Evolutionary conservation across 23 tunicate genomes (phyloP), one percentile per base, ranked within the genome.

Genomic region (Halocynthia roretzi): DNA sequence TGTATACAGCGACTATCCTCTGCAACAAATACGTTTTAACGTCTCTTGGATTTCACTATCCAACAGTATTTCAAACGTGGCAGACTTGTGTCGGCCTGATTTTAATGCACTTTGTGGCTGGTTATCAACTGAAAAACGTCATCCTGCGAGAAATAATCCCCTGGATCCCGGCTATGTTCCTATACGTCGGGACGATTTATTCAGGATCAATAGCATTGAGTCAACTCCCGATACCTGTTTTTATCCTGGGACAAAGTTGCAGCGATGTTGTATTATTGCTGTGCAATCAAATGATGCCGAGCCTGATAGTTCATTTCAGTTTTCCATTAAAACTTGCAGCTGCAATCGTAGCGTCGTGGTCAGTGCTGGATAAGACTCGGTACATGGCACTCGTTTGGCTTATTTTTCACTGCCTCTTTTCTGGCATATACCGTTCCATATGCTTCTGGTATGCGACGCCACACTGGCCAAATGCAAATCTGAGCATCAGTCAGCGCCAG

Each of bases 21-120:
- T 86, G 92, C 78, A 92, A 92, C 80, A 92, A 92, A 71, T 92
- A 85, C 75, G 98, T 92, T 10, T 70, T 92, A 58, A 86, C 81
- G 44, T 78, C 92, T 6, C 62, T 92, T 61, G 98, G 98, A 6
- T 92, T 92, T 73, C 98, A 92, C 70, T 92, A 86, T 68, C 98
- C 98, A 51, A 92, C 98, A 17, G 74, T 92, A 57, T 92, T 92
- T 65, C 98, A 92, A 44, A 64, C 71, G 72, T 57, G 71, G 70
- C 60, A 72, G 48, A 71, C 56, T 0, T 71, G 72, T 53, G 54
- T 82, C 40, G 60, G 62, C 18, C 10, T 71, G 40, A 61, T 56
- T 71, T 48, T 67, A 52, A 80, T 68, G 76, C 76, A 80, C 20
- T 21, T 51, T 0, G 51, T 67, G 57, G 48, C 56, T 73, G 98